These are phyloP conservation scores for Circaetus cinerascens DNA, from an alignment of 2,113 vertebrate species.

Conservation along the genomic window DNA sequence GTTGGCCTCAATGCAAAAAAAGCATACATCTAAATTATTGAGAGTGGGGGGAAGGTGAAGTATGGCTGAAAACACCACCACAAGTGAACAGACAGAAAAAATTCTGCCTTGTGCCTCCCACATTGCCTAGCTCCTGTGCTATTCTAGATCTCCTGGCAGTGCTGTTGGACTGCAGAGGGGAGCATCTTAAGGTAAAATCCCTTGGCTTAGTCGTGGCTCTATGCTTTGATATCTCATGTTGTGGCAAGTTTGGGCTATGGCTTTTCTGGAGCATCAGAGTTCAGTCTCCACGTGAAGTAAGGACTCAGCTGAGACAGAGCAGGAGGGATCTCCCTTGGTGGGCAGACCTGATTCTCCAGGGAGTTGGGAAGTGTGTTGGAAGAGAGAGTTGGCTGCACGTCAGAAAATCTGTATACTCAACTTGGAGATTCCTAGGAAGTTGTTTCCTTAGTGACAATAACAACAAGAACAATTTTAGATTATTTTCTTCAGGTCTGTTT, in stretches of 20 bases:
- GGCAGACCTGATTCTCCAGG: not conserved
- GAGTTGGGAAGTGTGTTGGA: not conserved
- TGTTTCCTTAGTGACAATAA: slow-evolving; percentile 50
- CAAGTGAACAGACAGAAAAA: not conserved
- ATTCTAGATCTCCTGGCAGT: not conserved
- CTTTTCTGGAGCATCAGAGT: not conserved
- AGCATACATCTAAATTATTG: not conserved
- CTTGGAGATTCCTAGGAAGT: not conserved
- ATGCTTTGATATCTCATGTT: not conserved
- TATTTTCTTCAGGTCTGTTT: not conserved
- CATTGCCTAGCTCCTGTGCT: not conserved
- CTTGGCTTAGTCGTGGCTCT: not conserved
- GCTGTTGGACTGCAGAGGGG: not conserved
- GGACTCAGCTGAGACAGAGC: not conserved
- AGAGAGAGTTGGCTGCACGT: not conserved
- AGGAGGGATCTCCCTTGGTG: not conserved
- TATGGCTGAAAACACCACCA: not conserved
- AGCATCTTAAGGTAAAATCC: not conserved
- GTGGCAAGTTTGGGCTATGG: not conserved
- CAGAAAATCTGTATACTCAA: not conserved
- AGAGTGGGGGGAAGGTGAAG: not conserved
- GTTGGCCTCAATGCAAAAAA: not conserved
- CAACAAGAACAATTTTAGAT: slow-evolving; percentile 1
- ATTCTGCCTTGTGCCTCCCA: not conserved
- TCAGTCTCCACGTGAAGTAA: not conserved